phyloP scores from a whole-genome alignment of 2,113 vertebrate species.

The Melozone crissalis region DNA sequence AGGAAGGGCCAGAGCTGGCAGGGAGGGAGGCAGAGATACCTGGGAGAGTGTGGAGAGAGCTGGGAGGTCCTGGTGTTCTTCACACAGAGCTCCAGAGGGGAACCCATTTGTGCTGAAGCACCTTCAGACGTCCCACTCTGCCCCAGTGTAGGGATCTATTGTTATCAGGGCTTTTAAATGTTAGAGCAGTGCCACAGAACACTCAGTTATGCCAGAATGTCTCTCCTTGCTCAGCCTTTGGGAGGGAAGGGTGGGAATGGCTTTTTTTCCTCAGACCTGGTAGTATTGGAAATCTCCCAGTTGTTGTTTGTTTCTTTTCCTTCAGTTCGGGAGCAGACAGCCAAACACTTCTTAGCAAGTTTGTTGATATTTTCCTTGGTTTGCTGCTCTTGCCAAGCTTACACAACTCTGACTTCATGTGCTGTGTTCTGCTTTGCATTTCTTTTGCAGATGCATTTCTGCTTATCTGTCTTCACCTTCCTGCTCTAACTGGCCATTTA shows the following conservation, averaged over 20 bases:
- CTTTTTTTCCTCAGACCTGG: not conserved
- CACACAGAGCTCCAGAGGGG: not conserved
- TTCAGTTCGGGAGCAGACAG: not conserved
- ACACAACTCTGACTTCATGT: not conserved
- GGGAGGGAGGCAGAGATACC: not conserved
- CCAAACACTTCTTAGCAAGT: not conserved
- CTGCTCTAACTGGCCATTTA: not conserved
- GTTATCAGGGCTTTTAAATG: not conserved
- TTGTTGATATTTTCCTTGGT: not conserved
- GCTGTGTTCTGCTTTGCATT: not conserved
- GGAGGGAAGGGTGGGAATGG: not conserved
- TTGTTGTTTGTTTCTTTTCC: not conserved
- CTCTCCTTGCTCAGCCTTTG: not conserved
- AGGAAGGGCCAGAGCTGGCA: not conserved
- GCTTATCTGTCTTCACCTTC: not conserved
- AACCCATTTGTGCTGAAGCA: not conserved
- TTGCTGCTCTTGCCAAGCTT: not conserved
- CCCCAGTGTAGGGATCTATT: not conserved
- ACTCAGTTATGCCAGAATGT: not conserved
- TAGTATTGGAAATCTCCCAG: not conserved
- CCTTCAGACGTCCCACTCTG: not conserved
- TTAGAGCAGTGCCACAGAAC: not conserved
- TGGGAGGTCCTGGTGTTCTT: not conserved
- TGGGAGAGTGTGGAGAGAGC: not conserved
- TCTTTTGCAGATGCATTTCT: not conserved